Percentiles rank a stretch among this genome's conserved stretches.
Conservation (phyloP, 2,888 invertebrate genomes). For the Cremastobaeus sp. region DNA sequence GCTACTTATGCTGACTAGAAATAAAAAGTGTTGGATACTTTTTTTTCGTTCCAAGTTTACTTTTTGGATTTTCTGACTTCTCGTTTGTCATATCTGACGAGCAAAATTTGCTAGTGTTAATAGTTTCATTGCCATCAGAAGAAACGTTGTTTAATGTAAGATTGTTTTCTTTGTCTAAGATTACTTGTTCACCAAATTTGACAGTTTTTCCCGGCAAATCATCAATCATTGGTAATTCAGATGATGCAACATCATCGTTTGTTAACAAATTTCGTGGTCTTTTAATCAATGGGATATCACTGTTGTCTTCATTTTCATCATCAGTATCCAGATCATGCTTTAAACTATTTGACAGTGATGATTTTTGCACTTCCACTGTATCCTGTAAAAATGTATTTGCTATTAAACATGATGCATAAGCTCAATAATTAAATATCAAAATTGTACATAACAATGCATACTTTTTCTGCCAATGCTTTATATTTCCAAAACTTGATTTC, state of each 20-base stretch:
- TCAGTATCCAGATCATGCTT: not conserved
- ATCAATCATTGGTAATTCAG: no score
- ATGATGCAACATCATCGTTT: not conserved
- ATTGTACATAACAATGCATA: conserved; percentile 11
- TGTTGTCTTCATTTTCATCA: not conserved
- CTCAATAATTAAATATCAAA: not conserved
- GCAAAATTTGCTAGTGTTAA: not conserved
- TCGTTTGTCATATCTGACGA: not conserved
- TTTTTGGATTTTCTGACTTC: not conserved
- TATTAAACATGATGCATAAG: not conserved
- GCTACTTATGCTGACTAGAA: conserved; percentile 13
- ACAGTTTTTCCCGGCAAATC: no score
- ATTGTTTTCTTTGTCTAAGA: no score
- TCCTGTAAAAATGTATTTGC: conserved; percentile 3
- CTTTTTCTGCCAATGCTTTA: conserved; percentile 19
- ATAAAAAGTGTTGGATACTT: conserved; percentile 19
- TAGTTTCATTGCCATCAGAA: not conserved
- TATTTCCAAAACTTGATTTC: conserved; percentile 57
- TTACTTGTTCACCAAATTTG: no score
- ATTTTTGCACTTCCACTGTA: not conserved
- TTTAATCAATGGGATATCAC: not conserved
- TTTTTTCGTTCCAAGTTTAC: not conserved
- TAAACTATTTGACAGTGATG: not conserved
- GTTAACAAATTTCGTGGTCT: conserved; percentile 7
- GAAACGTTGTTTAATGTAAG: no score